Base-by-base conservation (phyloP, 2,888 invertebrate genomes). In the Spodoptera picta region DNA sequence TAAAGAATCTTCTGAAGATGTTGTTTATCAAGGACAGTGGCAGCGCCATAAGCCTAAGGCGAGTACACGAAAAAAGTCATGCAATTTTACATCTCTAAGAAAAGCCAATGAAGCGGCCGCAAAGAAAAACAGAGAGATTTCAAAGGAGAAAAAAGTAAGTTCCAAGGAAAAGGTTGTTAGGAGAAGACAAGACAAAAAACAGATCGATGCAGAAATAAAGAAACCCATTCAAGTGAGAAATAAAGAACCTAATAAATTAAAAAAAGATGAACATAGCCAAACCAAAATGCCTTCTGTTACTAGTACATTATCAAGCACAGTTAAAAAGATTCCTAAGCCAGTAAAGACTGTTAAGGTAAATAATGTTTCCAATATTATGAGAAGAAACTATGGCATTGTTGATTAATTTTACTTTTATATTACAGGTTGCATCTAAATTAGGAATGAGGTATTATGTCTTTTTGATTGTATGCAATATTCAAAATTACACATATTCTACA, bases 11-110 rank as follows among this genome's bases (percentile, higher is more conserved):
- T 90, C 86, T 31, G 90, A 93, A 77, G 94, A 94, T 75, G 83
- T 94, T 27, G 78, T 93, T n/a, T 94, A 84, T 71, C 93, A 92
- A 83, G 93, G 94, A 51, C 83, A 90, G 60, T 94, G 93, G 94
- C 90, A 92, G 73, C 81, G 77, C 53, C 75, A 78, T 44, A 84
- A 73, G 7, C 80, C 84, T 7, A 87, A 85, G 73, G 23, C 65
- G 42, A 23, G 76, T 41, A 51, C 62, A 12, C 85, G 79, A 55
- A 87, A 83, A 70, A 86, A 77, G 62, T 59, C 66, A 36, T 73
- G 56, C 4, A 82, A 72, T 65, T 77, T 72, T 12, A 49, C 73
- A 10, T 42, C 70, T 3, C 54, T 68, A 23, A 87, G 76, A 50
- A 86, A 69, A 77, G 56, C 45, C 2, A 73, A 49, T 9, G 82